phyloP scores from a whole-genome alignment of 2,113 vertebrate species.

The Gulo gulo region DNA sequence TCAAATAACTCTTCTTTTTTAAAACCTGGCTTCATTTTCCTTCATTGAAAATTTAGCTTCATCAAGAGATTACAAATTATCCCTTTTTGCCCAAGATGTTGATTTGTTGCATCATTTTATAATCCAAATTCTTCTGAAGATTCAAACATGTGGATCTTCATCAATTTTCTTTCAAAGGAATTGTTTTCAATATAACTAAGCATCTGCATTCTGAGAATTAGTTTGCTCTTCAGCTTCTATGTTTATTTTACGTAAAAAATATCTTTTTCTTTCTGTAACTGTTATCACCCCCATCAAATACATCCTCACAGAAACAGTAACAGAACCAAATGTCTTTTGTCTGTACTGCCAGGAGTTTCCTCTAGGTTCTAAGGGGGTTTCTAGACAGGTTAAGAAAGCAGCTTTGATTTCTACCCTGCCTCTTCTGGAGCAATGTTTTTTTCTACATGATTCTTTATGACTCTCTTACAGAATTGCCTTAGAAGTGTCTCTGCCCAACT shows the following conservation, averaged over 20 bases:
- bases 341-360: neutral
- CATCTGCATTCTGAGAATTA: neutral
- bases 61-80: neutral
- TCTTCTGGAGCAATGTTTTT: neutral
- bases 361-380: neutral
- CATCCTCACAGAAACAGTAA: neutral
- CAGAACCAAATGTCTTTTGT: constrained; percentile 1
- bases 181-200: constrained; percentile 20
- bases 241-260: constrained; percentile 45
- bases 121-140: neutral
- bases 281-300: constrained; percentile 8
- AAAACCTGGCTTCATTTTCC: neutral
- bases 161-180: constrained; percentile 5
- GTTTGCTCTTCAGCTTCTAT: neutral
- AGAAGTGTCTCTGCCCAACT: neutral
- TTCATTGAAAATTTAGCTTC: neutral
- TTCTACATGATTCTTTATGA: neutral
- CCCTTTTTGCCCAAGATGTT: neutral
- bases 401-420: neutral
- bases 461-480: neutral
- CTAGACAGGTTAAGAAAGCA: neutral
- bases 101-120: neutral
- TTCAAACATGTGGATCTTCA: neutral
- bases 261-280: neutral
- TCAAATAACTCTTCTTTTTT: neutral